A percentile compares a stretch with the other conserved stretches of the same genome.
These are phyloP conservation scores for Sebastes wilsoni DNA, from an alignment of 2,797 vertebrate species.

Conservation along the genomic window DNA sequence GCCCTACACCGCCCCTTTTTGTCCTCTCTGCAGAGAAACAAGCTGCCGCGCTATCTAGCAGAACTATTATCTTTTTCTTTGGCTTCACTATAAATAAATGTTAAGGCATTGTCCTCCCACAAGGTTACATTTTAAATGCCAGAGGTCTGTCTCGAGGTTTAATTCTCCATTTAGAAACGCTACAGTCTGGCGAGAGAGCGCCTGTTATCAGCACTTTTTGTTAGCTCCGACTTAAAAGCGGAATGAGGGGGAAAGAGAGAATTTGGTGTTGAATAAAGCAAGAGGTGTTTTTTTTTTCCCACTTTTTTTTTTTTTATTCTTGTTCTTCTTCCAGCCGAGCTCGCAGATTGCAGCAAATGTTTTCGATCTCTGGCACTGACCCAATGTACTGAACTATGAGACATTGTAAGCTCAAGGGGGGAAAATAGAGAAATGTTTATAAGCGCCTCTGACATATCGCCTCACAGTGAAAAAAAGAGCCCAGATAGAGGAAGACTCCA, in stretches of 20 bases:
- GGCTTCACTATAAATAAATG: slow-evolving; percentile 58
- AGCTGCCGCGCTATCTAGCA: slow-evolving; percentile 16
- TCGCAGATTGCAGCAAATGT: slow-evolving; percentile 57
- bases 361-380: slow-evolving; percentile 67
- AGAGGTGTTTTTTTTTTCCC: not conserved
- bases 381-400: slow-evolving; percentile 63
- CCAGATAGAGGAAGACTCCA: slow-evolving; percentile 34
- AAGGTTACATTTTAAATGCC: slow-evolving; percentile 69
- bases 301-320: slow-evolving; percentile 4
- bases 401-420: slow-evolving; percentile 59
- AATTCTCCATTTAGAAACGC: slow-evolving; percentile 59
- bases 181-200: slow-evolving; percentile 21
- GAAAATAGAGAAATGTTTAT: slow-evolving; percentile 62
- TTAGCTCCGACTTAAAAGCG: slow-evolving; percentile 19
- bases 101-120: slow-evolving; percentile 56
- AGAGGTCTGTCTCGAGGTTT: slow-evolving; percentile 59
- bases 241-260: slow-evolving; percentile 22
- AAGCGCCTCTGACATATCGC: slow-evolving; percentile 55
- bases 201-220: slow-evolving; percentile 56
- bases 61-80: slow-evolving; percentile 29
- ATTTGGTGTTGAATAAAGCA: slow-evolving; percentile 44
- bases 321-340: slow-evolving; percentile 37
- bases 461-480: slow-evolving; percentile 41
- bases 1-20: slow-evolving; percentile 19
- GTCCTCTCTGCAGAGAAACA: slow-evolving; percentile 37